Evolutionary conservation across 2,888 invertebrate species (phyloP).

Genomic region (Euplexia lucipara): DNA sequence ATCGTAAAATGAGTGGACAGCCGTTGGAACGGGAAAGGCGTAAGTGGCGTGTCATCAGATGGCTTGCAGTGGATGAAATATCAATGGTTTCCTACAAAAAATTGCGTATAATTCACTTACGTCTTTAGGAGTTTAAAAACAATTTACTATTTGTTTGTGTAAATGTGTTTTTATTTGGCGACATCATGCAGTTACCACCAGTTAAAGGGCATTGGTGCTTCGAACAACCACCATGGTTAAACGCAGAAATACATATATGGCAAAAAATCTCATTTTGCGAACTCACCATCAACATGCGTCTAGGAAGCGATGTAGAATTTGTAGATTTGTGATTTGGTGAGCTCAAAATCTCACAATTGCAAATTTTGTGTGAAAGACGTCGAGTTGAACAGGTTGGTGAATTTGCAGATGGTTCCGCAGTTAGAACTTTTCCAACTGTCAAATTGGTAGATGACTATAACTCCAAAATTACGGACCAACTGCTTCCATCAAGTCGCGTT

Average conservation of each 20-base stretch:
- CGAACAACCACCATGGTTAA: not conserved
- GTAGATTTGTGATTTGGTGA: conserved; percentile 1
- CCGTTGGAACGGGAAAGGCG: too few relatives aligned
- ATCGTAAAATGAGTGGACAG: not conserved
- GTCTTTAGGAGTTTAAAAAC: not conserved
- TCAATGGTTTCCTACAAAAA: too few relatives aligned
- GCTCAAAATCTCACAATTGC: not conserved
- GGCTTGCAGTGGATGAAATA: too few relatives aligned
- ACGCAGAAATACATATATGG: conserved; percentile 5
- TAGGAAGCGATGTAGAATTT: not conserved
- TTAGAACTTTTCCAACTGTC: not conserved
- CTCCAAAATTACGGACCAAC: not conserved
- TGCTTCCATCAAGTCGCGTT: not conserved
- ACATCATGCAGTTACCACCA: conserved; percentile 5
- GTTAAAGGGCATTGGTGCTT: conserved; percentile 1
- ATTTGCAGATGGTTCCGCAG: not conserved
- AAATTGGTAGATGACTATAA: not conserved
- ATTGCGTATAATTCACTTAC: not conserved
- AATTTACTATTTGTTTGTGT: not conserved
- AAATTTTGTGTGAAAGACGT: not conserved
- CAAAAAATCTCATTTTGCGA: conserved; percentile 5
- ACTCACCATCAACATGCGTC: conserved; percentile 14
- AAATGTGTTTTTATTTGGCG: conserved; percentile 3
- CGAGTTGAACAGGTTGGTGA: not conserved
- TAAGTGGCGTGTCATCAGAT: too few relatives aligned